phyloP scores from a whole-genome alignment of 2,113 vertebrate genomes.

The Boulengeromyrus knoepffleri region DNA sequence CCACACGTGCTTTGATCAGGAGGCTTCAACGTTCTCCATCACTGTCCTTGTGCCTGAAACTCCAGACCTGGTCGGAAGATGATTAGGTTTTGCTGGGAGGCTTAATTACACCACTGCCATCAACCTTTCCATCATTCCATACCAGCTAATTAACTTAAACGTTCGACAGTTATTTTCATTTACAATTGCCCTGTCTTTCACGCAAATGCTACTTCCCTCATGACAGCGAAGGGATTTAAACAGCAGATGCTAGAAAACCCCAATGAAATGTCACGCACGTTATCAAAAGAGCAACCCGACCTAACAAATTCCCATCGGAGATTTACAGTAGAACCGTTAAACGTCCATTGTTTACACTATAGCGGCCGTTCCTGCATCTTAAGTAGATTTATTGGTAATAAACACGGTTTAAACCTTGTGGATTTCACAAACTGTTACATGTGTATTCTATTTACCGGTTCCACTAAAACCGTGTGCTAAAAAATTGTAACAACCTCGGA shows the following conservation, averaged over 20 bases:
- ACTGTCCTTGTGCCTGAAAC: slow-evolving; percentile 18
- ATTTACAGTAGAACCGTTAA: not conserved
- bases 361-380: not conserved
- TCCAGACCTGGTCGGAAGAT: slow-evolving; percentile 31
- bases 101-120: slow-evolving; percentile 37
- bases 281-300: not conserved
- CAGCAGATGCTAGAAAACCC: not conserved
- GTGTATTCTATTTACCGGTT: not conserved
- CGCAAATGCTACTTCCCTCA: not conserved
- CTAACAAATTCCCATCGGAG: not conserved
- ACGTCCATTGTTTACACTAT: not conserved
- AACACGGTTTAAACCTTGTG: not conserved
- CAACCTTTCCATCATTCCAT: not conserved
- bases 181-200: slow-evolving; percentile 6
- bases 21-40: slow-evolving; percentile 21
- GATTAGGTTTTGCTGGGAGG: slow-evolving; percentile 29
- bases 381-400: not conserved
- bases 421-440: not conserved
- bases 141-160: slow-evolving; percentile 19
- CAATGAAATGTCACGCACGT: not conserved
- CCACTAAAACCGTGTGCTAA: not conserved
- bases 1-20: slow-evolving; percentile 34
- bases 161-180: slow-evolving; percentile 16
- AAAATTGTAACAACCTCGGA: not conserved
- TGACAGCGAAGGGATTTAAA: not conserved